Conservation (phyloP, 1,140 invertebrate species). For the Bombus terrestris region DNA sequence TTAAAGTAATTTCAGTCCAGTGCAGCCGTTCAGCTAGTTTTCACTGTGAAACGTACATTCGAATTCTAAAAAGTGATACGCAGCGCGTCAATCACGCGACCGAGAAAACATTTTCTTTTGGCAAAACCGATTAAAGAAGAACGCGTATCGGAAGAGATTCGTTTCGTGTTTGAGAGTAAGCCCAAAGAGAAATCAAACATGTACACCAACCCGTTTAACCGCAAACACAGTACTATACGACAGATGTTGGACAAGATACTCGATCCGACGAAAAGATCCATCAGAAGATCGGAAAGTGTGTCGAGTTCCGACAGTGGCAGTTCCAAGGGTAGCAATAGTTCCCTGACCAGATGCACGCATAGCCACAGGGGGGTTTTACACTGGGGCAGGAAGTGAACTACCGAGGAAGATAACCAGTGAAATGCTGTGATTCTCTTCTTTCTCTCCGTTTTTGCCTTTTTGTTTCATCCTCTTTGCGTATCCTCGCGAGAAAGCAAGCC, state of each 20-base stretch:
- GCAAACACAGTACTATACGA: conserved; percentile 88
- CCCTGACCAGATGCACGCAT: conserved; percentile 56
- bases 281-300: conserved; percentile 77
- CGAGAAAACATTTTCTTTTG: neutral
- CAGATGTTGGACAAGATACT: conserved; percentile 86
- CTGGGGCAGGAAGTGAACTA: conserved; percentile 77
- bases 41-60: neutral
- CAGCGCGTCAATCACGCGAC: neutral
- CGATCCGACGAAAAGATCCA: conserved; percentile 77
- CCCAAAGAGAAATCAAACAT: conserved; percentile 73
- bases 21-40: neutral
- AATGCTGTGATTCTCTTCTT: neutral
- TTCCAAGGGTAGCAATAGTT: conserved; percentile 74
- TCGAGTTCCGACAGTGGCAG: conserved; percentile 75
- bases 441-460: neutral
- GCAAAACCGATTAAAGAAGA: neutral
- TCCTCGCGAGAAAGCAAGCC: neutral
- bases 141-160: neutral
- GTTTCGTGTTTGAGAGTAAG: neutral
- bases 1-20: neutral
- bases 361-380: conserved; percentile 69
- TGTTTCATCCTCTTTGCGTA: neutral
- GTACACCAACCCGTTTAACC: conserved; percentile 89
- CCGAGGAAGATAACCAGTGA: neutral
- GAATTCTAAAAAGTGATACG: neutral